Base-by-base conservation (phyloP, 2,797 vertebrate genomes). In the Helarctos malayanus region DNA sequence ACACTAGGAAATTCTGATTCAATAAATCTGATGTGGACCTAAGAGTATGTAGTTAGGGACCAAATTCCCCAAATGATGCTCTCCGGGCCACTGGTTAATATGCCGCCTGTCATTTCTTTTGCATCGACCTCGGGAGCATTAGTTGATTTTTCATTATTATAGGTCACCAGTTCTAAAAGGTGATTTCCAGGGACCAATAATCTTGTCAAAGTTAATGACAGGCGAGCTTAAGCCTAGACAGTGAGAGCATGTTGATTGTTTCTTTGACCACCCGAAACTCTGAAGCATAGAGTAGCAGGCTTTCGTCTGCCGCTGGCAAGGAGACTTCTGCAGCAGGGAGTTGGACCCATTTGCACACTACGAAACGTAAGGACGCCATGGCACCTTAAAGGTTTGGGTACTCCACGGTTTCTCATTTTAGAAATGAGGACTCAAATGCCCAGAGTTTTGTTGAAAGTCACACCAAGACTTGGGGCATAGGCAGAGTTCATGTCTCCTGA, bases 201-300 rank as follows among this genome's bases (percentile, higher is more conserved):
- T 75, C 82, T 38, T 88, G 29, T 93, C 80, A 90, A 25, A 82
- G 95, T 95, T 89, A 90, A 32, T 83, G 57, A 71, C 25, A 91
- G 63, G 69, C 29, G 35, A 86, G 14, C 78, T 93, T 79, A 95
- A 49, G 94, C 13, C 13, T 83, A 82, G 78, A 57, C 15, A 49
- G 6, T 61, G 49, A 56, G 63, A 61, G 57, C 81, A 75, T 65
- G 21, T 91, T 7, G 41, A 68, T 56, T 45, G 25, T 91, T 19
- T 59, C 38, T 92, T 80, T 25, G 41, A 41, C 78, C 38, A 59
- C 56, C 73, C 82, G 61, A 85, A 45, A 59, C n/a, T 41, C 1
- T 56, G 47, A 23, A 79, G 82, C 32, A 2, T 47, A 27, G 54
- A 16, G 18, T 29, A 15, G 78, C 59, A 52, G 27, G 32, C 45